Evolutionary conservation across 2,888 invertebrate genomes (phyloP), one percentile per base, ranked within the genome.

Genomic region (Eristalinus aeneus): DNA sequence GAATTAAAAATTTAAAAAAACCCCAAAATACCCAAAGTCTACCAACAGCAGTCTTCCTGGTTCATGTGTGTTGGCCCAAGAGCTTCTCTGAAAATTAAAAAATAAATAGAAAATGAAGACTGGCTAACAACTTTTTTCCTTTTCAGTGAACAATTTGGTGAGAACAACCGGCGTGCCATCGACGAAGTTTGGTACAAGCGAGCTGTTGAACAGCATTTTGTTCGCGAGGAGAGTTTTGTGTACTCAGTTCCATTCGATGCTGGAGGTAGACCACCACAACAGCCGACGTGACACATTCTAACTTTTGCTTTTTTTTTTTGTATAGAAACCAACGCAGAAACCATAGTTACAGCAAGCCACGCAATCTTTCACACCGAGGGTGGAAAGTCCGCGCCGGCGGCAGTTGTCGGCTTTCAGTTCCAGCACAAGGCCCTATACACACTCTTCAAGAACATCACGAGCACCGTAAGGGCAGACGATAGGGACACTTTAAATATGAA

Each of bases 161-260:
- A 95, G 87, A 93, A 95, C 71, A 96, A 96, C 92, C 95, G 95
- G 5, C 94, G 95, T 64, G 96, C 97, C 1, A 97, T 97, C 64
- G 97, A 98, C 90, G 97, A 98, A 91, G 94, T 96, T 20, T 98
- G 97, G 97, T 98, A 98, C 91, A 95, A 95, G 86, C 94, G 97
- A 12, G 97, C 98, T 0, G 97, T 98, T 0, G 97, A 97, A 89
- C 97, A 97, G 89, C 95, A 97, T 92, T 96, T 96, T 90, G 93
- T 96, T 12, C 94, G 97, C 88, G 95, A 96, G 0, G 94, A 95
- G 34, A 96, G 96, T 89, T 97, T 97, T 91, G 96, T 98, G 0
- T 97, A 96, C 92, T 95, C 96, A 1, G 95, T 96, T 60, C 96
- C 96, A 23, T 95, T 95, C 90, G 95, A 96, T 91, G 90, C 91